Conservation (phyloP, 2,113 vertebrate genomes). For the Pituophis catenifer region DNA sequence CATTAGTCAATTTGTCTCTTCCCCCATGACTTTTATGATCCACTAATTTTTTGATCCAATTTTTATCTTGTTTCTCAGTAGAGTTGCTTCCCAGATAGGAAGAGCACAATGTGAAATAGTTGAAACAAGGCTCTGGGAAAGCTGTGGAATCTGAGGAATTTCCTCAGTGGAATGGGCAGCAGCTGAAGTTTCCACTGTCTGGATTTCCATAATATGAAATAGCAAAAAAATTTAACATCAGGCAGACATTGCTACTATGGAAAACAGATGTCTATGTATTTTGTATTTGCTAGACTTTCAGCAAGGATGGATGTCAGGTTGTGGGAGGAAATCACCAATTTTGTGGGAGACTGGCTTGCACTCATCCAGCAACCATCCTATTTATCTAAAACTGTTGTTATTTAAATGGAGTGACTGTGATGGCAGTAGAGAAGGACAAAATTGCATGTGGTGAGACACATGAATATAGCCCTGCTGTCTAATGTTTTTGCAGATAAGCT, state of each 20-base stretch:
- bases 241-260: background rate
- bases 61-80: background rate
- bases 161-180: background rate
- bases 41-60: background rate
- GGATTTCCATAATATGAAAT: slow-evolving; percentile 7
- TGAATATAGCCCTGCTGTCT: background rate
- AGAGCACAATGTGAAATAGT: background rate
- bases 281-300: background rate
- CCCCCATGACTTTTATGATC: background rate
- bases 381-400: background rate
- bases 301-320: background rate
- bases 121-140: background rate
- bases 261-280: background rate
- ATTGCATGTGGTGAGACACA: background rate
- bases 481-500: background rate
- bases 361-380: background rate
- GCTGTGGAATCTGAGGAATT: slow-evolving; percentile 3
- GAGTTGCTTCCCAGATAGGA: background rate
- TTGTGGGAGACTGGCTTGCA: background rate
- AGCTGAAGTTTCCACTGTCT: slow-evolving; percentile 14
- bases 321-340: background rate
- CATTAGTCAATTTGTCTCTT: background rate
- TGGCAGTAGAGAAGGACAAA: background rate
- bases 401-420: background rate
- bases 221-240: background rate